Conservation (phyloP, 1,140 invertebrate genomes). For the Achroia grisella region DNA sequence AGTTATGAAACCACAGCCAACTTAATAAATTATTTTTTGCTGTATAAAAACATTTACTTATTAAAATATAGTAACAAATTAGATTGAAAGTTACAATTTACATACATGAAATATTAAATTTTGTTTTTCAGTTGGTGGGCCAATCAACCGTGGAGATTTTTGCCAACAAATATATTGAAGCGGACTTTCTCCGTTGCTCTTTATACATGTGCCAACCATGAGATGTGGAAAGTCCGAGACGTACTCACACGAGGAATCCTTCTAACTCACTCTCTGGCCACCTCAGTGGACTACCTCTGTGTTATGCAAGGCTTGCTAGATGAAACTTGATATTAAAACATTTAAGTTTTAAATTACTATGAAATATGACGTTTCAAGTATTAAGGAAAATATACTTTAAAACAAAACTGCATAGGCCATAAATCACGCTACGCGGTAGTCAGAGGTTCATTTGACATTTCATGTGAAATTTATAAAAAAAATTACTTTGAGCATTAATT, state of each 20-base stretch:
- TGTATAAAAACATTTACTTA: no score
- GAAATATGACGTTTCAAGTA: background rate
- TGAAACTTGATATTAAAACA: slow-evolving; percentile 20
- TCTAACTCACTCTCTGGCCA: slow-evolving; percentile 58
- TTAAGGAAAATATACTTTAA: no score
- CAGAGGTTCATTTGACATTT: no score
- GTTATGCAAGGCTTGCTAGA: slow-evolving; percentile 64
- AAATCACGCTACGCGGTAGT: no score
- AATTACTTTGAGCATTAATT: no score
- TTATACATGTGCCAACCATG: slow-evolving; percentile 12
- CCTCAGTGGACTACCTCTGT: slow-evolving; percentile 62
- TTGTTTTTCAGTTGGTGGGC: slow-evolving; percentile 41
- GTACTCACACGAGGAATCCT: slow-evolving; percentile 51
- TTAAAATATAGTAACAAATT: no score
- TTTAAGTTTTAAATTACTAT: background rate
- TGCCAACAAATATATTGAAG: slow-evolving; percentile 28
- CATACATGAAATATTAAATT: background rate
- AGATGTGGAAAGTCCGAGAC: slow-evolving; percentile 59
- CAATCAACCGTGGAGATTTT: slow-evolving; percentile 39
- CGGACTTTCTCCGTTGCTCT: slow-evolving; percentile 25
- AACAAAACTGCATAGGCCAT: no score
- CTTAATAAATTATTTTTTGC: no score
- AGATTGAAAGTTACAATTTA: no score
- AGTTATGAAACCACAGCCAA: no score
- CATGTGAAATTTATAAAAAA: no score